phyloP scores from a whole-genome alignment of 1,140 invertebrate species.

The Psilanteris sp. region DNA sequence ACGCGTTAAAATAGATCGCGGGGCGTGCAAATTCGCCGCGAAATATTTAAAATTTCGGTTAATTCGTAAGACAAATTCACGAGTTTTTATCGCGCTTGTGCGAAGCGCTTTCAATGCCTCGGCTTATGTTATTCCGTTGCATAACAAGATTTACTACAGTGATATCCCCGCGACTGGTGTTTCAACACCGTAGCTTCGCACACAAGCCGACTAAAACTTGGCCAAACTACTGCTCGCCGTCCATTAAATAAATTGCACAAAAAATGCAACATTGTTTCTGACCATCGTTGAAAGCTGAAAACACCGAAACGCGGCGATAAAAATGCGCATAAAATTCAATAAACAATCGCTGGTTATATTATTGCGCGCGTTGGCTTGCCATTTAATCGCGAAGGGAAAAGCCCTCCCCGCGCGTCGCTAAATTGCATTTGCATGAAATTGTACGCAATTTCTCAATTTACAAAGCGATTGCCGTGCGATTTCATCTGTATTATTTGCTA shows the following conservation, averaged over 20 bases:
- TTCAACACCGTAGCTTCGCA: conserved; percentile 33
- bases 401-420: no score
- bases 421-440: no score
- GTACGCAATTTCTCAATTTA: conserved; percentile 7
- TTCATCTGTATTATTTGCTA: conserved; percentile 15
- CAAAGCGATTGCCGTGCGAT: background rate
- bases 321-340: conserved; percentile 9
- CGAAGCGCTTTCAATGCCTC: conserved; percentile 16
- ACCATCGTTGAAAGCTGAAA: background rate
- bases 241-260: conserved; percentile 18
- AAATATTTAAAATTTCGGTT: no score
- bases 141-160: conserved; percentile 48
- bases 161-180: conserved; percentile 40
- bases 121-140: conserved; percentile 35
- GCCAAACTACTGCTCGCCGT: conserved; percentile 19
- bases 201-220: conserved; percentile 26
- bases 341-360: background rate
- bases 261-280: conserved; percentile 8
- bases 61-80: background rate
- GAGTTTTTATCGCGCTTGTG: background rate
- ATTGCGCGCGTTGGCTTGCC: no score
- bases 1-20: no score
- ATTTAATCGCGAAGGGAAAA: no score
- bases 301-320: background rate
- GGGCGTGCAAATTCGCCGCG: no score